phyloP scores from a whole-genome alignment of 2,888 invertebrate genomes.

The Teinopalpus imperialis region DNA sequence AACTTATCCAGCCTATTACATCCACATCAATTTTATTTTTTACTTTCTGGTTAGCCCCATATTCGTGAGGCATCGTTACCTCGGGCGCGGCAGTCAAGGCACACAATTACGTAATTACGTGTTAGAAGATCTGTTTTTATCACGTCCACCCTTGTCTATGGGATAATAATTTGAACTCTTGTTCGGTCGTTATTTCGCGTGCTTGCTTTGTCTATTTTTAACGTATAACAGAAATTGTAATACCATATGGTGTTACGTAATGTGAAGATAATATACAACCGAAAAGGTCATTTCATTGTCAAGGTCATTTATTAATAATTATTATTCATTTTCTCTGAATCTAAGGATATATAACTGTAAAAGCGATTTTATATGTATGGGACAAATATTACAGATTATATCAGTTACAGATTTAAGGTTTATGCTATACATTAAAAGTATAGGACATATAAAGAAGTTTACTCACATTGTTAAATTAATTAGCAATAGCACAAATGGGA shows the following conservation, averaged over 20 bases:
- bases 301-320: too few species aligned
- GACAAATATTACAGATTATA: too few species aligned
- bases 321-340: too few species aligned
- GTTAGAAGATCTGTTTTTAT: conserved; percentile 82
- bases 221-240: conserved; percentile 19
- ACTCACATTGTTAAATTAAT: too few species aligned
- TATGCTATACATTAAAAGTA: too few species aligned
- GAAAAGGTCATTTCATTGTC: not conserved
- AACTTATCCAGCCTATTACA: conserved; percentile 29
- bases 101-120: conserved; percentile 81
- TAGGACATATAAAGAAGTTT: too few species aligned
- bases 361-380: too few species aligned
- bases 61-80: conserved; percentile 76
- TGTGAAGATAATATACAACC: conserved; percentile 15
- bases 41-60: conserved; percentile 62
- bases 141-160: conserved; percentile 81
- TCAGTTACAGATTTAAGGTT: too few species aligned
- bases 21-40: conserved; percentile 59
- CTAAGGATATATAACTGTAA: too few species aligned
- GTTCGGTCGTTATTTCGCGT: conserved; percentile 69
- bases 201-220: conserved; percentile 44
- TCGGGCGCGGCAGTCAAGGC: conserved; percentile 62
- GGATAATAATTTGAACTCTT: conserved; percentile 74
- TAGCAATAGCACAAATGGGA: too few species aligned
- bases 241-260: conserved; percentile 17